phyloP scores from a whole-genome alignment of 2,888 invertebrate genomes.

The Himalopsyche anomala region DNA sequence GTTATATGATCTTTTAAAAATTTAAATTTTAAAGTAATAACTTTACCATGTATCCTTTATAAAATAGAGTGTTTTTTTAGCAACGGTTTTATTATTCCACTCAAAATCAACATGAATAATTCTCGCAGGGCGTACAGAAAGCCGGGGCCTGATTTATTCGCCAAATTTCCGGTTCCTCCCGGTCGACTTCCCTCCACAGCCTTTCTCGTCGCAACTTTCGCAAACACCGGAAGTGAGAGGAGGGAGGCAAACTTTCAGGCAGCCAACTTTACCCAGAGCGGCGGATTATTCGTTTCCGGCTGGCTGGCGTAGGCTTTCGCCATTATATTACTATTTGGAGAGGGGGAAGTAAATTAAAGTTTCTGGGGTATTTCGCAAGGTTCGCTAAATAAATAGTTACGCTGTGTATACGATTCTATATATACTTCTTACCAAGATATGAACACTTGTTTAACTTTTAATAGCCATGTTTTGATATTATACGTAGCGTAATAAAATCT shows the following conservation, averaged over 20 bases:
- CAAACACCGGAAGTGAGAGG: conserved; percentile 75
- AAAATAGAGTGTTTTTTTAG: neutral
- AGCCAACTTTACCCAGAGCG: conserved; percentile 57
- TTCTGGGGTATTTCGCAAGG: conserved; percentile 37
- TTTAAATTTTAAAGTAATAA: no score
- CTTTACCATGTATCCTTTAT: no score
- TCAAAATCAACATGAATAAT: conserved; percentile 39
- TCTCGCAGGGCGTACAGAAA: conserved; percentile 49
- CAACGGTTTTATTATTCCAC: neutral
- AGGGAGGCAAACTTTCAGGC: conserved; percentile 68
- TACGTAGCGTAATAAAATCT: no score
- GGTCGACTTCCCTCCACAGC: conserved; percentile 50
- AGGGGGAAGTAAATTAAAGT: conserved; percentile 59
- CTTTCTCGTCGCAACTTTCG: conserved; percentile 65
- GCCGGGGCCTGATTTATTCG: conserved; percentile 61
- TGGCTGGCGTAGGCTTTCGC: conserved; percentile 57
- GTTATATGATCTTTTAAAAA: no score
- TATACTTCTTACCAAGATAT: no score
- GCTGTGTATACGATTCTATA: neutral
- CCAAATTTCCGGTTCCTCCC: conserved; percentile 63
- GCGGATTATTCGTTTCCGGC: conserved; percentile 64
- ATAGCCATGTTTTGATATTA: no score
- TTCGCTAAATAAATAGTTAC: conserved; percentile 39
- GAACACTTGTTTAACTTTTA: no score
- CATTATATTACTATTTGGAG: conserved; percentile 60